Base-by-base conservation (phyloP, 2,888 invertebrate species). In the Allophyes oxyacanthae region DNA sequence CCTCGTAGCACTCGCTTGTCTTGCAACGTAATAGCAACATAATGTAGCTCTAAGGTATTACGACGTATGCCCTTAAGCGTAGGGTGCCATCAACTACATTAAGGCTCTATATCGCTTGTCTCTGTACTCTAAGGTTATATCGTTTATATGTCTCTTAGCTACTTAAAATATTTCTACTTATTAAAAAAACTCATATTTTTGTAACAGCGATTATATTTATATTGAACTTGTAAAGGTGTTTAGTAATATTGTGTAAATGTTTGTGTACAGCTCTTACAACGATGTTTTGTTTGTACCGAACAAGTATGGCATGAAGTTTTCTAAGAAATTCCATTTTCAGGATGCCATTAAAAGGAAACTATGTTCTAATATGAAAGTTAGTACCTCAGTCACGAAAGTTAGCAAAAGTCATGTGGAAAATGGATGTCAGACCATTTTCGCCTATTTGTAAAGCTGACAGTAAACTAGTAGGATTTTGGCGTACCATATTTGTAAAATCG, bases 371-470 rank as follows among this genome's bases (percentile, higher is more conserved):
- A 20, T 40, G n/a, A 30, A 11, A 41, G 14, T 26, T 14, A 32
- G n/a, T n/a, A n/a, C n/a, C n/a, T n/a, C 9, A 28, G 32, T 38
- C 9, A 36, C 15, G 8, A 20, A 20, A 20, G 4, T 20, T 25
- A 32, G 13, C 6, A 6, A 45, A 36, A 53, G 10, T 30, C 8
- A 33, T 28, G 32, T 0, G 26, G 13, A 20, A 30, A 59, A 38
- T 34, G 9, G 28, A 38, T 8, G 37, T 30, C 20, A 33, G 9
- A 10, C 9, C 25, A 33, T 11, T 38, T 15, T 32, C 11, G 30
- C 37, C 38, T 43, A 4, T 3, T 20, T 20, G 20, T n/a, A n/a
- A n/a, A 20, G 6, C 33, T 58, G 13, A 37, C 59, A 34, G 26
- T 11, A 28, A 56, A 34, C 1, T 20, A 20, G 20, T 20, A 3